Base-by-base conservation (phyloP, 2,888 invertebrate species). In the Drosophila sordidula region DNA sequence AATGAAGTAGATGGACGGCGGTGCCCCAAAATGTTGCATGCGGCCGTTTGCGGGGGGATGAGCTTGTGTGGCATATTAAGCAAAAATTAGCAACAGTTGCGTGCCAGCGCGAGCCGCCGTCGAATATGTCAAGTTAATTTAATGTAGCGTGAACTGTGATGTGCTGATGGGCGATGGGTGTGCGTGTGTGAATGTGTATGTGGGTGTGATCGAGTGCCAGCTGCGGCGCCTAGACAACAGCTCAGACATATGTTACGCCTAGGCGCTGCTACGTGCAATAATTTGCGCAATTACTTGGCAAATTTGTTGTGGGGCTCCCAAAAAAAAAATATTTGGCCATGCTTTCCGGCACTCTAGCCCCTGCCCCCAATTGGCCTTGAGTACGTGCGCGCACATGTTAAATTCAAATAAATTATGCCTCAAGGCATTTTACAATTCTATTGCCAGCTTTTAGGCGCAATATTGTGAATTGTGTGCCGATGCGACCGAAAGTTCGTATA, bases 31-130 rank as follows among this genome's bases (percentile, higher is more conserved):
- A 56, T 55, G 62, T 26, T 54, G 49, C 65, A 57, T 26, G 25
- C 3, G 38, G 26, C 9, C 29, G 9, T 4, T 29, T 16, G 26
- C 3, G 4, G 32, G 38, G 39, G 59, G 54, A 38, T 67, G 66
- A 61, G 68, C 51, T 65, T 46, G 69, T 66, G 67, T 57, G 75
- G 70, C 73, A 66, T 79, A 75, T 81, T 80, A 76, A 78, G 70
- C 75, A 85, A 80, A 83, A 84, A 87, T 87, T 89, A 89, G 87
- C 87, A 88, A 88, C 89, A 88, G 89, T 87, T 89, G 89, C 78
- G 74, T 73, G 73, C 71, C 62, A 59, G 55, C 57, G 62, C 59
- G 52, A 69, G 50, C 56, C 58, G 61, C 63, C 55, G 54, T 58
- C 69, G 70, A 78, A 75, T 86, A 77, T 82, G 81, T 88, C 83